Evolutionary conservation across 2,113 vertebrate species (phyloP).

Genomic region (Neolamprologus falcicula): DNA sequence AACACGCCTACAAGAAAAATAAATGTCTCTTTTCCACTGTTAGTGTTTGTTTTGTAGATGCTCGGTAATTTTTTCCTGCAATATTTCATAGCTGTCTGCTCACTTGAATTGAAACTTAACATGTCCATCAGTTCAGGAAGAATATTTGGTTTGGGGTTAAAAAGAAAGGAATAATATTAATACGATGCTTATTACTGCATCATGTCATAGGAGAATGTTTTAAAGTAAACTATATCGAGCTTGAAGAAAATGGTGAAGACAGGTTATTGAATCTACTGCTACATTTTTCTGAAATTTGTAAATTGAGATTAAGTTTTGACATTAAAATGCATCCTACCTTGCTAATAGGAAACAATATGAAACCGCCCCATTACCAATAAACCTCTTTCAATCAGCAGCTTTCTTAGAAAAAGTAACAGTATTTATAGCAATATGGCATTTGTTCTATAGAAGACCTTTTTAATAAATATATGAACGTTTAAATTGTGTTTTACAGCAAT

Average conservation of each 20-base stretch:
- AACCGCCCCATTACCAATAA: background rate
- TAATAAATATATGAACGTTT: background rate
- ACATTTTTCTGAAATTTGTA: background rate
- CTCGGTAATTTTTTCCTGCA: background rate
- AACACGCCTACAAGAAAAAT: conserved; percentile 1
- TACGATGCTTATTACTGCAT: background rate
- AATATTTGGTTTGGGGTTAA: background rate
- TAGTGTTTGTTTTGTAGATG: background rate
- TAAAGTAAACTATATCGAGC: background rate
- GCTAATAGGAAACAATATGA: background rate
- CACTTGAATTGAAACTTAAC: background rate
- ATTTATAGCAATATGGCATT: background rate
- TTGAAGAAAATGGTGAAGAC: background rate
- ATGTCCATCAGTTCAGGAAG: background rate
- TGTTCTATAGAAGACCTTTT: background rate
- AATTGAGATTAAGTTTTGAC: background rate
- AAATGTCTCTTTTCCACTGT: background rate
- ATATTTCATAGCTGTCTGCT: background rate
- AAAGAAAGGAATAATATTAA: background rate
- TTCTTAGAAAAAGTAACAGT: background rate
- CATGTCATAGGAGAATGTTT: background rate
- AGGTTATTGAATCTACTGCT: background rate
- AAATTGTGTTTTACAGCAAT: background rate
- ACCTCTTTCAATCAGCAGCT: background rate
- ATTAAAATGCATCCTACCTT: background rate